A percentile compares a stretch with the other conserved stretches of the same genome.
Conservation (phyloP, 2,888 invertebrate genomes). For the Leucoptera coffeella region DNA sequence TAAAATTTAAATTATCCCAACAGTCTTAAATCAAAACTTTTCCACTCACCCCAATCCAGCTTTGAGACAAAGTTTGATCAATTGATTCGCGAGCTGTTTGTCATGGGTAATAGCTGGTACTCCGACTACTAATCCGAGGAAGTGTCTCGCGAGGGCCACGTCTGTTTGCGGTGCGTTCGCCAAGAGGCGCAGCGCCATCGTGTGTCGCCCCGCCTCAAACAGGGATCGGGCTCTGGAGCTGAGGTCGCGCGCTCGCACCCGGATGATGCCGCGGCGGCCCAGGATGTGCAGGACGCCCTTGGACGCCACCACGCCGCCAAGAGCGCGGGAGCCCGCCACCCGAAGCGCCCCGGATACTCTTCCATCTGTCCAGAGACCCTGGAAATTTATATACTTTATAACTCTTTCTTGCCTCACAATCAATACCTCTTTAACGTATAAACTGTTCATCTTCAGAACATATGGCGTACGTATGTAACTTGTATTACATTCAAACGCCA, state of each 20-base stretch:
- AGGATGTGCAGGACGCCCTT: conserved; percentile 54
- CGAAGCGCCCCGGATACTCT: conserved; percentile 69
- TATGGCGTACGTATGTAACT: too few relatives aligned
- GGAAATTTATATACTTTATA: too few relatives aligned
- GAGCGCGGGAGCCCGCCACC: conserved; percentile 50
- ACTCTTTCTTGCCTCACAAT: too few relatives aligned
- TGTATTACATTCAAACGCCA: too few relatives aligned
- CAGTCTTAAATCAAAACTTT: too few relatives aligned
- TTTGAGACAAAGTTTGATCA: conserved; percentile 29
- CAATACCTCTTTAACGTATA: too few relatives aligned
- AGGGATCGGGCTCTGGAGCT: conserved; percentile 47
- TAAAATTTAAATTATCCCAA: too few relatives aligned
- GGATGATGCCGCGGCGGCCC: conserved; percentile 57
- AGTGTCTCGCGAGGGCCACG: conserved; percentile 18
- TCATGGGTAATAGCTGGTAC: conserved; percentile 23
- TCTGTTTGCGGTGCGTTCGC: conserved; percentile 19
- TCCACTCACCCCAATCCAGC: conserved; percentile 26
- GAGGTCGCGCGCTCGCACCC: conserved; percentile 58
- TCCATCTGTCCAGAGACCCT: conserved; percentile 92
- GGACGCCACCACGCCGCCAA: conserved; percentile 34
- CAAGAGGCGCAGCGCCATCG: conserved; percentile 27
- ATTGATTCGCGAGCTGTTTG: conserved; percentile 27
- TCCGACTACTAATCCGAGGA: conserved; percentile 20
- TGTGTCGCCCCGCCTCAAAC: conserved; percentile 54
- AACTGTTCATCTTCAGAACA: too few relatives aligned